Evolutionary conservation across 2,888 invertebrate genomes (phyloP).

Genomic region (Lasius fuliginosus): DNA sequence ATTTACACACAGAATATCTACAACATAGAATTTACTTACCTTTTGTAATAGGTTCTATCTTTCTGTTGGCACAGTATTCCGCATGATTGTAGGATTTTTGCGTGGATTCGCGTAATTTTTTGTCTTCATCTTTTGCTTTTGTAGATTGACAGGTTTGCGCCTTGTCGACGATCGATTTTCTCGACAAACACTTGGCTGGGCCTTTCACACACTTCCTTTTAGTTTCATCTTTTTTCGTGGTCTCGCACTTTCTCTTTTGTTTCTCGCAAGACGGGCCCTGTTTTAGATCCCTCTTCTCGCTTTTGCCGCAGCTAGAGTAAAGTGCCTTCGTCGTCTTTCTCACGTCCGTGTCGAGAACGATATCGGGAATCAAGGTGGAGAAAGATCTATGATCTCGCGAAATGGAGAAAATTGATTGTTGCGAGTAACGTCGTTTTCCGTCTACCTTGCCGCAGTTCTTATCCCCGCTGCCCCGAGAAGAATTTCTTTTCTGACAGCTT

Average conservation of each 20-base stretch:
- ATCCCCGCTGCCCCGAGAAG: not conserved
- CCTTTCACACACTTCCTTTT: slow-evolving; percentile 46
- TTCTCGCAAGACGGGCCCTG: not conserved
- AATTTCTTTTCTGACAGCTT: not conserved
- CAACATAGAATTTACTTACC: not conserved
- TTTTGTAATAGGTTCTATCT: not conserved
- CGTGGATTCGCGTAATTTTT: not conserved
- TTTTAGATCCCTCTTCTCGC: not conserved
- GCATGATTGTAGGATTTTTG: not conserved
- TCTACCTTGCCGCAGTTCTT: slow-evolving; percentile 1
- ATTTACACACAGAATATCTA: not conserved
- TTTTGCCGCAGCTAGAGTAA: not conserved
- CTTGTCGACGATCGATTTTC: not conserved
- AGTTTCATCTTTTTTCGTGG: not conserved
- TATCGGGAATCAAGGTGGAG: slow-evolving; percentile 13
- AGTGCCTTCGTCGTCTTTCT: not conserved
- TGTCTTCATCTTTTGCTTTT: not conserved
- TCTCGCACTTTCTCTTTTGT: not conserved
- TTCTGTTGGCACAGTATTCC: slow-evolving; percentile 13
- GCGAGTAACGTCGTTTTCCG: slow-evolving; percentile 57
- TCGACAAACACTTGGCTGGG: slow-evolving; percentile 34
- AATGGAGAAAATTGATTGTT: slow-evolving; percentile 24
- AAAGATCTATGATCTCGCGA: not conserved
- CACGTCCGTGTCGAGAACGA: not conserved
- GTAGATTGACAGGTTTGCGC: not conserved